Percentiles rank a stretch among this genome's conserved stretches.
Evolutionary conservation across 2,797 vertebrate genomes (phyloP).

Genomic region (Stomatorhinus walkeri): DNA sequence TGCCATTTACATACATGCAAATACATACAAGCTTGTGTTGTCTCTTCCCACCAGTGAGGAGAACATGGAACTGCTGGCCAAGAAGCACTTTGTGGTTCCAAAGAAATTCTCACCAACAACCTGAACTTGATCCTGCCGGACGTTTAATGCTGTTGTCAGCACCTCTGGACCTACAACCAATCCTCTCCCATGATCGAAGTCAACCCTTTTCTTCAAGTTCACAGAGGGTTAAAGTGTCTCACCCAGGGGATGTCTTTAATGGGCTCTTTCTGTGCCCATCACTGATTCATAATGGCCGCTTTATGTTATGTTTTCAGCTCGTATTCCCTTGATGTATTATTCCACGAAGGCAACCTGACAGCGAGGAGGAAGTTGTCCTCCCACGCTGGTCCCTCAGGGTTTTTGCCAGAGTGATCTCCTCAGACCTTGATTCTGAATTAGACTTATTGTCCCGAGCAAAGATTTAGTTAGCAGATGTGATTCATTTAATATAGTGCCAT

Average conservation of each 20-base stretch:
- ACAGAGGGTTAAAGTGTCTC: constrained; percentile 54
- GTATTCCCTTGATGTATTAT: constrained; percentile 59
- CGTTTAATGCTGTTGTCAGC: constrained; percentile 57
- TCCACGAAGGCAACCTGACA: constrained; percentile 59
- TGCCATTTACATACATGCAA: neutral
- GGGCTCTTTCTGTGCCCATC: constrained; percentile 46
- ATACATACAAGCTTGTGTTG: neutral
- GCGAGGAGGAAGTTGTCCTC: constrained; percentile 55
- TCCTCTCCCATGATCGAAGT: constrained; percentile 21
- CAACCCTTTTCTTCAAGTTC: constrained; percentile 40
- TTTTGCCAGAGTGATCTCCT: constrained; percentile 57
- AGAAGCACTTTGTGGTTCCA: constrained; percentile 48
- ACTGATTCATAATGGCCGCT: constrained; percentile 43
- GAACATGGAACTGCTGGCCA: constrained; percentile 21
- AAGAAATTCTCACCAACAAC: constrained; percentile 42
- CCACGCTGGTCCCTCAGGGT: constrained; percentile 53
- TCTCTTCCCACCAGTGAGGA: neutral
- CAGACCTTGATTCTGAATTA: constrained; percentile 64
- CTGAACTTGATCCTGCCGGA: constrained; percentile 56
- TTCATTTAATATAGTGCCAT: constrained; percentile 72
- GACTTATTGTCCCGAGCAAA: constrained; percentile 71
- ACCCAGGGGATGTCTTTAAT: constrained; percentile 54
- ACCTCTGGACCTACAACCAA: constrained; percentile 47
- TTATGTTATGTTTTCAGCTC: constrained; percentile 50
- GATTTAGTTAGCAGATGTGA: constrained; percentile 67